Conservation (phyloP, 2,113 vertebrate genomes). For the Dipodomys ordii region DNA sequence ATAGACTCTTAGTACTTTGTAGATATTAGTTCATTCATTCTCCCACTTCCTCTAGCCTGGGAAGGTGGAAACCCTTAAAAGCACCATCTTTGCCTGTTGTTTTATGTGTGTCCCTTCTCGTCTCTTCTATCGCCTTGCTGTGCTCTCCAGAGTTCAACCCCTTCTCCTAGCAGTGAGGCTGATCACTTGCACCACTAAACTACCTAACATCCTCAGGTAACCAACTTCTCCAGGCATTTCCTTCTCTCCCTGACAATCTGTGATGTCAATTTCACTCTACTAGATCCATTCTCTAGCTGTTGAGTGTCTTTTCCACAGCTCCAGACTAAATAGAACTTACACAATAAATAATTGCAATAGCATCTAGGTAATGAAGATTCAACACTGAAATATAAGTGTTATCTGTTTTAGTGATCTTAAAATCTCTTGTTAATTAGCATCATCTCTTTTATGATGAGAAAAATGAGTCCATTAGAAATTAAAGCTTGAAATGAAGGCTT, state of each 20-base stretch:
- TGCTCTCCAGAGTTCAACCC: background rate
- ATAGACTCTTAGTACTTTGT: conserved; percentile 66
- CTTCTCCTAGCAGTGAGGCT: background rate
- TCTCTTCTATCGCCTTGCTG: background rate
- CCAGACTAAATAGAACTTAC: background rate
- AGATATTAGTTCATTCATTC: conserved; percentile 78
- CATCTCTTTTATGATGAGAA: background rate
- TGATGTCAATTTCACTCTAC: background rate
- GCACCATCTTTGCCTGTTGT: background rate
- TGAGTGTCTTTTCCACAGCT: background rate
- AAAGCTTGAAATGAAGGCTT: background rate
- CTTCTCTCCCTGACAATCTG: background rate
- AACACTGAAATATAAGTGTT: background rate
- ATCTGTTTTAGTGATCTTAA: background rate
- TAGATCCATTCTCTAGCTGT: background rate
- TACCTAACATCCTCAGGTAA: too few species aligned
- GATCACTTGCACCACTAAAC: background rate
- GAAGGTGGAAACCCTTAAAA: conserved; percentile 33
- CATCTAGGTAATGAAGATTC: background rate
- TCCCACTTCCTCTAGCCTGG: conserved; percentile 31
- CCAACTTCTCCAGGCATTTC: background rate
- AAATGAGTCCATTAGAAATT: background rate
- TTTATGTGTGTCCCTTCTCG: background rate
- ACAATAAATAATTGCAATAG: background rate
- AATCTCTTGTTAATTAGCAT: background rate